Base-by-base conservation (phyloP, 1,140 invertebrate species). In the Hycleus cichorii region DNA sequence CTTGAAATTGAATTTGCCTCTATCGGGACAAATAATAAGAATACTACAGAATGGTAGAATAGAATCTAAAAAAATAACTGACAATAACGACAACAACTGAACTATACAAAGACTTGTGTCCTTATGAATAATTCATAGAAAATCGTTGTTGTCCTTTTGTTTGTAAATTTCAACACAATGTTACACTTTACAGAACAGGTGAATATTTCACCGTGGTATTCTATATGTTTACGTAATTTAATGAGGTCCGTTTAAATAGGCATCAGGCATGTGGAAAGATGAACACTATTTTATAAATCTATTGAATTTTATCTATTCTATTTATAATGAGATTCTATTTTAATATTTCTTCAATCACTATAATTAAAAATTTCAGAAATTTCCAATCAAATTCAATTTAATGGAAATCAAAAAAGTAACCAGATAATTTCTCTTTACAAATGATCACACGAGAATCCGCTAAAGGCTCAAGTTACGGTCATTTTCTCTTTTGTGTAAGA, bases 111-210 rank as follows among this genome's bases (percentile, higher is more conserved):
- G 49, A 11, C 49, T 39, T 43, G 49, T 38, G 24, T 42, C 24
- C 32, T 52, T 43, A 52, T 52, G 49, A 52, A 52, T 52, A 43
- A 52, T 52, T 52, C 49, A 52, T 52, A 32, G 18, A 52, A 52
- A 52, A 52, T 52, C 49, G 49, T 43, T 52, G 49, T 43, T 52
- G 49, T 52, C 49, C 49, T 52, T 52, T 52, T 52, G 49, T 52
- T 52, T 52, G 49, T 52, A 43, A 52, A 52, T 52, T 52, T 52
- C 44, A 52, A 52, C 49, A 52, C 49, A 52, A 52, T 52, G 49
- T 52, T 52, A 52, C 49, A 52, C 44, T 52, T 52, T 52, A 43
- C 49, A 18, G 49, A 52, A 52, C 49, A 52, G 49, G 49, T 52
- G 49, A 52, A 52, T 52, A 52, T 43, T 43, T 43, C 49, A 43